These are phyloP conservation scores for Pterostichus madidus DNA, from an alignment of 2,888 invertebrate species.

Conservation along the genomic window DNA sequence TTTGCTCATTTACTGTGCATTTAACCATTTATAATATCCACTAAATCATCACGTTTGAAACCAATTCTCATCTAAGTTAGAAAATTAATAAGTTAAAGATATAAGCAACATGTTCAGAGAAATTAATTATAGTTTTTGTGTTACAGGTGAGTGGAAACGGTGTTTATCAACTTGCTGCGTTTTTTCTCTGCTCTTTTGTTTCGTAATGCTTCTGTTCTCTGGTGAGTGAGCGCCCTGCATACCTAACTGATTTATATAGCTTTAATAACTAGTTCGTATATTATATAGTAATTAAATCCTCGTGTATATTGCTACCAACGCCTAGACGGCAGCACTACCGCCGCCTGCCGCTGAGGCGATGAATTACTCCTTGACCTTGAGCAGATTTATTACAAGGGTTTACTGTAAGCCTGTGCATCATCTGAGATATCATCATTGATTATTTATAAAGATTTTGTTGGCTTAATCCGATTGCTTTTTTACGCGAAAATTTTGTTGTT, in stretches of 20 bases:
- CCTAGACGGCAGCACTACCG: neutral
- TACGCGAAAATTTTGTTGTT: slow-evolving; percentile 62
- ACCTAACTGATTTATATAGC: slow-evolving; percentile 61
- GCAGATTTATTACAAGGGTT: slow-evolving; percentile 31
- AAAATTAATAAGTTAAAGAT: no score
- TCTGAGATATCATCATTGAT: slow-evolving; percentile 62
- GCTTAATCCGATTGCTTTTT: slow-evolving; percentile 63
- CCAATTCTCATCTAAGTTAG: no score
- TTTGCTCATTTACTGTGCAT: neutral
- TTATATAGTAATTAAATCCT: slow-evolving; percentile 66
- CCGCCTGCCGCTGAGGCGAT: neutral
- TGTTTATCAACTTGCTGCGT: slow-evolving; percentile 30
- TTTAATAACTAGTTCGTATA: slow-evolving; percentile 67
- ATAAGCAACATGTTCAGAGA: no score
- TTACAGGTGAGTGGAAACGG: slow-evolving; percentile 55
- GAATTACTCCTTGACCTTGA: slow-evolving; percentile 14
- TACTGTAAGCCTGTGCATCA: neutral
- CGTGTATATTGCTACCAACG: slow-evolving; percentile 50
- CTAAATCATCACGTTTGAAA: neutral
- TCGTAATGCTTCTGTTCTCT: slow-evolving; percentile 54
- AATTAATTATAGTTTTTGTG: slow-evolving; percentile 43
- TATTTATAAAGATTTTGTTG: slow-evolving; percentile 65
- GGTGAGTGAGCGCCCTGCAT: slow-evolving; percentile 60
- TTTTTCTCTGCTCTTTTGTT: slow-evolving; percentile 11
- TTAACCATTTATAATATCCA: neutral